Base-by-base conservation (phyloP, 2,888 invertebrate genomes). In the Thereva nobilitata region DNA sequence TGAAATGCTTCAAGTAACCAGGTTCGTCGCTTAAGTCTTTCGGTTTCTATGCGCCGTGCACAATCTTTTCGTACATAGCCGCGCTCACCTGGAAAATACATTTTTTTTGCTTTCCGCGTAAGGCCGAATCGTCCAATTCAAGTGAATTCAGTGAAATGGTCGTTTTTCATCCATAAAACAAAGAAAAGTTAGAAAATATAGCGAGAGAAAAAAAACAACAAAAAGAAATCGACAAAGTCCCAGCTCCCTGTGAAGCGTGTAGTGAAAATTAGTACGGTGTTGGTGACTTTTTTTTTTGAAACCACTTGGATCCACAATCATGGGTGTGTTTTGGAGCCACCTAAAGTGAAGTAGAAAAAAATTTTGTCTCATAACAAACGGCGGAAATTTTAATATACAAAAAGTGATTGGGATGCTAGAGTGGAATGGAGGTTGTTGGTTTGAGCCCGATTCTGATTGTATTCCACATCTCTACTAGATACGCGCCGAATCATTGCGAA, bases 11-110 rank as follows among this genome's bases (percentile, higher is more conserved):
- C 41, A 57, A 37, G 23, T 49, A 47, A 41, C 45, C 47, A 66
- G 70, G 71, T 70, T 71, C 69, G 70, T 47, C 23, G 47, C 42
- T 66, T 68, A 71, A 68, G 69, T 71, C 70, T 71, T 71, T 71
- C 65, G 70, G 71, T 70, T 71, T 70, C 70, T 7, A 12, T 50
- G 42, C 40, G 40, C 34, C 50, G 61, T 40, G 12, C 34, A 4
- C 41, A 41, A 50, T 12, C 49, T 41, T 61, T 5, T 42, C 34
- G 42, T 56, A 23, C 23, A 23, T 23, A 23, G 34, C 9, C 41
- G 6, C 47, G 37, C 37, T 47, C 38, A 9, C 41, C 42, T 47
- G 47, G 42, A 45, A 57, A 23, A 35, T 59, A 59, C 38, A 47
- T 34, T 38, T 45, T 4, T n/a, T 10, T 47, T 38, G 45, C 12